Base-by-base conservation (phyloP, 2,888 invertebrate genomes). In the Drosophila borborema region DNA sequence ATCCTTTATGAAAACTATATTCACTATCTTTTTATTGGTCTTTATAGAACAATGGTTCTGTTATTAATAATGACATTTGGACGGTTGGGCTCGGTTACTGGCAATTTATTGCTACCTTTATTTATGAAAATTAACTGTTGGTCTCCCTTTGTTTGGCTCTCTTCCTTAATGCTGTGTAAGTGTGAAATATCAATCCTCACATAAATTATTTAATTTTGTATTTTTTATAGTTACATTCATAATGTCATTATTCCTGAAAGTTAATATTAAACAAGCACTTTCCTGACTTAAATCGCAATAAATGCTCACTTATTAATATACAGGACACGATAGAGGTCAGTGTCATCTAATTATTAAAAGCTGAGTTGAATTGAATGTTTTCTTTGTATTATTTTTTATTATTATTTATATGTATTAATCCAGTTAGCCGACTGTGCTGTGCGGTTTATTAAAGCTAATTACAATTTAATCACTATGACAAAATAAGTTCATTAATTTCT, bases 41-140 rank as follows among this genome's bases (percentile, higher is more conserved):
- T 38, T 51, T 45, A 0, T 91, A 96, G 96, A 91, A 96, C 96
- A 5, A 96, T 96, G 95, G 95, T 96, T 0, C 94, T 96, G 81
- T 94, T 96, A 0, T 92, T 95, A 14, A 95, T 95, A 31, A 94
- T 96, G 94, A 96, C 96, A 95, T 93, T 93, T 48, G 96, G 96
- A 1, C 94, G 96, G 55, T 84, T 95, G 9, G 96, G 96, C n/a
- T 96, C 96, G 16, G 94, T 96, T 45, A 89, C 94, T 6, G 96
- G 96, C 16, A 96, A 96, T 73, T 92, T 96, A 41, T 83, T 95
- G 8, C 95, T 96, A 89, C 96, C 96, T 0, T 93, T 95, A 38
- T 94, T 96, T 45, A 94, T 96, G 64, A 92, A 94, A 74, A 92
- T 94, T 18, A 96, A 95, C 51, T 97, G 96, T 86, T 92, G 95